These are phyloP conservation scores for Ctena decussata DNA, from an alignment of 2,888 invertebrate species.

Conservation along the genomic window DNA sequence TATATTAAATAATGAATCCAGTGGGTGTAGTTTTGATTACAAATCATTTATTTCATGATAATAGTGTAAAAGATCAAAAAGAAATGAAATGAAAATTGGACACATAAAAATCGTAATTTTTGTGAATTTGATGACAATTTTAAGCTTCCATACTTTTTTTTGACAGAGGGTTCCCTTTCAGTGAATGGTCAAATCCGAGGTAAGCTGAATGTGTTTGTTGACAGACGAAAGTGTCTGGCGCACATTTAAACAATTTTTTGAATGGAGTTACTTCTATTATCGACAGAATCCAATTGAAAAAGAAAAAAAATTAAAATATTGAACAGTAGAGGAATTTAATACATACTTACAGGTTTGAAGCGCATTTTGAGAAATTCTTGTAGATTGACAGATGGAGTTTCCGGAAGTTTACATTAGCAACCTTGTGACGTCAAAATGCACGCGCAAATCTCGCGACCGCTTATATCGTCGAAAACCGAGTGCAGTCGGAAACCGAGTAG, in stretches of 20 bases:
- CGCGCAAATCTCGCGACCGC: conserved; percentile 5
- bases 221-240: neutral
- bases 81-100: no score
- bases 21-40: no score
- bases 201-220: neutral
- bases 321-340: neutral
- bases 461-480: neutral
- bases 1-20: no score
- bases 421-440: neutral
- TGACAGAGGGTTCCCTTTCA: neutral
- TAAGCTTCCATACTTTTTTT: neutral
- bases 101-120: neutral
- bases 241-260: no score
- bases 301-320: neutral
- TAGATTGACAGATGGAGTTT: neutral
- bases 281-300: neutral
- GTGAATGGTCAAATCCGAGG: neutral
- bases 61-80: no score
- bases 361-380: neutral
- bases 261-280: no score
- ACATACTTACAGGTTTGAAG: conserved; percentile 5
- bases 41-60: no score
- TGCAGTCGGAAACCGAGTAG: neutral
- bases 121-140: neutral
- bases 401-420: no score